These are phyloP conservation scores for Gephyroberyx darwinii DNA, from an alignment of 2,797 vertebrate species.

Conservation along the genomic window DNA sequence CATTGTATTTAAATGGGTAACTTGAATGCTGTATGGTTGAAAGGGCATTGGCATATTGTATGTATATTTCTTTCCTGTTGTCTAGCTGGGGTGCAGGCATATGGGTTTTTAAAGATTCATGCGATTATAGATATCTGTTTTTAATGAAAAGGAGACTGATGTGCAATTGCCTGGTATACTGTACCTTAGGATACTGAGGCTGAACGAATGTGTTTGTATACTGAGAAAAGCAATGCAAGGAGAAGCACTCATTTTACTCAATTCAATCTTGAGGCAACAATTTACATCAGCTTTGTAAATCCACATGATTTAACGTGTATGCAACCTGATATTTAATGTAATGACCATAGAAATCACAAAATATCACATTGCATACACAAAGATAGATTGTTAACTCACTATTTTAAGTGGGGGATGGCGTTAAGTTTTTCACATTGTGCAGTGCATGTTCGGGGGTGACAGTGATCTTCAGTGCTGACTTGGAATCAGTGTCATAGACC, in stretches of 20 bases:
- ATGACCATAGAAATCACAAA: neutral
- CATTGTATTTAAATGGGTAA: neutral
- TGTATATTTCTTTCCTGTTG: constrained; percentile 28
- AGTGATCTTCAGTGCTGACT: neutral
- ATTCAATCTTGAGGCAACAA: neutral
- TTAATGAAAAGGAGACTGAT: constrained; percentile 9
- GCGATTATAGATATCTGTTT: constrained; percentile 9
- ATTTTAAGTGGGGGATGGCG: neutral
- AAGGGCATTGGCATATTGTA: constrained; percentile 3
- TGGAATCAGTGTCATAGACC: neutral
- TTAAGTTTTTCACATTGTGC: constrained; percentile 43
- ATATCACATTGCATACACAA: constrained; percentile 3
- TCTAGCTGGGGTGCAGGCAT: constrained; percentile 42
- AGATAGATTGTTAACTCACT: constrained; percentile 7
- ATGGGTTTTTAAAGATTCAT: constrained; percentile 16
- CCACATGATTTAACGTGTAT: constrained; percentile 5
- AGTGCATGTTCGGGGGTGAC: constrained; percentile 23
- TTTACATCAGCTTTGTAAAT: constrained; percentile 25
- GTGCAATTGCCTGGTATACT: constrained; percentile 21
- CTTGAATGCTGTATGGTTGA: constrained; percentile 13
- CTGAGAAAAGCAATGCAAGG: constrained; percentile 14
- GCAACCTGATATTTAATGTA: constrained; percentile 12
- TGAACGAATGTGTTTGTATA: constrained; percentile 5
- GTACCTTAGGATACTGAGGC: neutral
- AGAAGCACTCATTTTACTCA: neutral